phyloP scores from a whole-genome alignment of 2,113 vertebrate genomes.

The Procapra przewalskii region DNA sequence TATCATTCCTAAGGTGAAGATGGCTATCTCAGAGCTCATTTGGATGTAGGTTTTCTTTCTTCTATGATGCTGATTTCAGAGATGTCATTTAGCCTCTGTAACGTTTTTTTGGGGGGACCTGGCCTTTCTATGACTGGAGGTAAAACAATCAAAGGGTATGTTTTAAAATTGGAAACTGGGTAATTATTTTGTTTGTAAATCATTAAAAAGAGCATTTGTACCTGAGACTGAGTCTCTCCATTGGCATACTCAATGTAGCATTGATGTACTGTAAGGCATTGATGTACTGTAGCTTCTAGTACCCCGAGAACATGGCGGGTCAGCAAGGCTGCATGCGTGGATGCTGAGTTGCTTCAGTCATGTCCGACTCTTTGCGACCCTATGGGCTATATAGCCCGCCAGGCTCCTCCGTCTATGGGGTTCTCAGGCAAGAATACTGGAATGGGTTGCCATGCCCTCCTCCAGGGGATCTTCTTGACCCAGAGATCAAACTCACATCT shows the following conservation, averaged over 20 bases:
- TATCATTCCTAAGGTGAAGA: background rate
- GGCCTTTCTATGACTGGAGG: background rate
- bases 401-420: background rate
- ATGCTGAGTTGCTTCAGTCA: background rate
- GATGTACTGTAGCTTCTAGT: background rate
- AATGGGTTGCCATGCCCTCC: background rate
- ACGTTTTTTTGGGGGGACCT: background rate
- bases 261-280: background rate
- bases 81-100: background rate
- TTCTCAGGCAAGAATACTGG: background rate
- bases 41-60: background rate
- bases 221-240: background rate
- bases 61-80: background rate
- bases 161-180: conserved; percentile 2
- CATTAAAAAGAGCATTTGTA: background rate
- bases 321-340: background rate
- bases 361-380: background rate
- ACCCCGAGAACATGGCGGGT: background rate
- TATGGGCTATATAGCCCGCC: background rate
- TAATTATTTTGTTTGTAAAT: conserved; percentile 10
- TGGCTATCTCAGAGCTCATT: background rate
- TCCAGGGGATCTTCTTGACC: background rate
- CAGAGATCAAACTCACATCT: background rate
- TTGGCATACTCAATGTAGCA: background rate
- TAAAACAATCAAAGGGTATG: background rate